Evolutionary conservation across 2,888 invertebrate species (phyloP).

Genomic region (Ochropleura plecta): DNA sequence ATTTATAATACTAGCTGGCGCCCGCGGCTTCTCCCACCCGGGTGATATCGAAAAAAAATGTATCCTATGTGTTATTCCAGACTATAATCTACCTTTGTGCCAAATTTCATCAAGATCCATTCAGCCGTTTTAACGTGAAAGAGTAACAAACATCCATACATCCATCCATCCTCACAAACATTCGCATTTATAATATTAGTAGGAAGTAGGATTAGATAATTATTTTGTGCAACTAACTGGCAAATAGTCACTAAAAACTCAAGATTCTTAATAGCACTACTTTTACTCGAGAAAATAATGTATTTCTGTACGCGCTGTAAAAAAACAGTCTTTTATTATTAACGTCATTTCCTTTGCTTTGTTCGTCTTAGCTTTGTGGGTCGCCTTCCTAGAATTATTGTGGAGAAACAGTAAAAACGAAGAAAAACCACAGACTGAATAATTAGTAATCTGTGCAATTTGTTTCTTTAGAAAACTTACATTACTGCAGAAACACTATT

Average conservation of each 20-base stretch:
- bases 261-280: not conserved
- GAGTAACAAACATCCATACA: too few relatives aligned
- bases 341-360: not conserved
- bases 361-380: not conserved
- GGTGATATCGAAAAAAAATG: too few relatives aligned
- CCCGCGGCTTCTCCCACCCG: too few relatives aligned
- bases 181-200: too few relatives aligned
- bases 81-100: too few relatives aligned
- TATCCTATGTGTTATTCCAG: too few relatives aligned
- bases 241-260: not conserved
- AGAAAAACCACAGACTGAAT: not conserved
- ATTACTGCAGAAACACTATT: not conserved
- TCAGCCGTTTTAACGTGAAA: too few relatives aligned
- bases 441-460: slow-evolving; percentile 2
- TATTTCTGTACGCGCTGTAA: not conserved
- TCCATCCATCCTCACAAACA: too few relatives aligned
- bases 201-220: too few relatives aligned
- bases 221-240: not conserved
- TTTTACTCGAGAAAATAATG: not conserved
- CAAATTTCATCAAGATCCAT: too few relatives aligned
- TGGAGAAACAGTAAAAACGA: not conserved
- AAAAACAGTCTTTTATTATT: not conserved
- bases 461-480: not conserved
- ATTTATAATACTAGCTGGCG: too few relatives aligned
- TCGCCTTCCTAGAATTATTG: not conserved